Percentiles rank a stretch among this genome's conserved stretches.
Conservation (phyloP, 2,888 invertebrate species). For the Uropetala carovei region DNA sequence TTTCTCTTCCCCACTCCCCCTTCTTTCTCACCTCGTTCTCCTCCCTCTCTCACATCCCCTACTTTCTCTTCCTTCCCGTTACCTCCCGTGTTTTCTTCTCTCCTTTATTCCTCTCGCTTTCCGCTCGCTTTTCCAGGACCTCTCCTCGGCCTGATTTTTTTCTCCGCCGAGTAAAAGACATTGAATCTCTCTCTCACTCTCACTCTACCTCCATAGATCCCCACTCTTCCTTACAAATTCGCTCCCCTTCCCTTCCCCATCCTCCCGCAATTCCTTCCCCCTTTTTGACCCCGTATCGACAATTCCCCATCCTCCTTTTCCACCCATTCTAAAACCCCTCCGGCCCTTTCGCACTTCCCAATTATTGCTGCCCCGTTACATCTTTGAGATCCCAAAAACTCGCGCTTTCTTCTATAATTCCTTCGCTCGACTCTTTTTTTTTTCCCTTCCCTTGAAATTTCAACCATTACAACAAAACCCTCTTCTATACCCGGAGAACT, state of each 20-base stretch:
- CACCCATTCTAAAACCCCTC: not conserved
- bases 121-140: too few species aligned
- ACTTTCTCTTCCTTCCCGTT: constrained; percentile 3
- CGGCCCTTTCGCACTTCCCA: too few species aligned
- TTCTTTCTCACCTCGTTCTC: not conserved
- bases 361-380: not conserved
- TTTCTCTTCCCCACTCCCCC: not conserved
- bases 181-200: too few species aligned
- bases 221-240: not conserved
- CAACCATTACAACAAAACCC: too few species aligned
- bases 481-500: too few species aligned
- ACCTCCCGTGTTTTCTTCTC: constrained; percentile 50
- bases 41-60: not conserved
- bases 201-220: too few species aligned
- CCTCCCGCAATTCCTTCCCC: not conserved
- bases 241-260: not conserved
- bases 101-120: not conserved
- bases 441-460: too few species aligned
- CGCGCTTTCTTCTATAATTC: not conserved
- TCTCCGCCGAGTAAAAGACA: too few species aligned
- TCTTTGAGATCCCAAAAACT: not conserved
- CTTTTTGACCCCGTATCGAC: not conserved
- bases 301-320: not conserved
- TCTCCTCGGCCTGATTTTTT: too few species aligned
- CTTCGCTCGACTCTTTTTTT: not conserved